These are phyloP conservation scores for Calameuta idolon DNA, from an alignment of 2,888 invertebrate species.

Conservation along the genomic window DNA sequence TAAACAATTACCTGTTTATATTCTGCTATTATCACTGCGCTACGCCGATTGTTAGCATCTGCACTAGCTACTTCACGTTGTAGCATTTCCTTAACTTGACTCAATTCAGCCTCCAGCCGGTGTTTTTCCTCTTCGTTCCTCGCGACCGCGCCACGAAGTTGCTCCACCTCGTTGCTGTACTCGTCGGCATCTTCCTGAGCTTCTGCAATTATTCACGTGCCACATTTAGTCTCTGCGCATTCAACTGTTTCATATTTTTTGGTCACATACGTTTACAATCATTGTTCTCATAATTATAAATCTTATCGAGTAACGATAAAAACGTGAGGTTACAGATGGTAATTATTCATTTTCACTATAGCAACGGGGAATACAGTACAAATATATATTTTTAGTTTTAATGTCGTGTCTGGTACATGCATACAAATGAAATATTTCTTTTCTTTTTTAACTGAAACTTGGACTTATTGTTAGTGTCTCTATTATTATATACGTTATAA, in stretches of 20 bases:
- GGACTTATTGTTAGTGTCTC: background rate
- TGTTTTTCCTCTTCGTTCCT: slow-evolving; percentile 81
- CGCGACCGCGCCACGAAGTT: slow-evolving; percentile 70
- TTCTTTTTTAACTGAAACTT: background rate
- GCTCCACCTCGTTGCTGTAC: slow-evolving; percentile 72
- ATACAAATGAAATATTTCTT: background rate
- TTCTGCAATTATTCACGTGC: slow-evolving; percentile 60
- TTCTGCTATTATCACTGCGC: slow-evolving; percentile 86
- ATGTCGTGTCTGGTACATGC: background rate
- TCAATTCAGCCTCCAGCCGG: slow-evolving; percentile 76
- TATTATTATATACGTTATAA: background rate
- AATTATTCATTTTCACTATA: background rate
- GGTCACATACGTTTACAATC: background rate
- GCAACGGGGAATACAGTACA: background rate
- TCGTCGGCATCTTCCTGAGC: slow-evolving; percentile 72
- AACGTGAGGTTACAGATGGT: background rate
- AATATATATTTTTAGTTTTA: background rate
- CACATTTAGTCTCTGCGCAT: background rate
- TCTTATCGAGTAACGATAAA: background rate
- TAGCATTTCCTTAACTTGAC: slow-evolving; percentile 80
- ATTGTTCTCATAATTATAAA: background rate
- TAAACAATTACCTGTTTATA: slow-evolving; percentile 80
- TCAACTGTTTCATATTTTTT: background rate
- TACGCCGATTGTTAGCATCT: slow-evolving; percentile 79
- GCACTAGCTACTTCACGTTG: slow-evolving; percentile 81